Base-by-base conservation (phyloP, 2,888 invertebrate species). In the Agonopterix subpropinquella region DNA sequence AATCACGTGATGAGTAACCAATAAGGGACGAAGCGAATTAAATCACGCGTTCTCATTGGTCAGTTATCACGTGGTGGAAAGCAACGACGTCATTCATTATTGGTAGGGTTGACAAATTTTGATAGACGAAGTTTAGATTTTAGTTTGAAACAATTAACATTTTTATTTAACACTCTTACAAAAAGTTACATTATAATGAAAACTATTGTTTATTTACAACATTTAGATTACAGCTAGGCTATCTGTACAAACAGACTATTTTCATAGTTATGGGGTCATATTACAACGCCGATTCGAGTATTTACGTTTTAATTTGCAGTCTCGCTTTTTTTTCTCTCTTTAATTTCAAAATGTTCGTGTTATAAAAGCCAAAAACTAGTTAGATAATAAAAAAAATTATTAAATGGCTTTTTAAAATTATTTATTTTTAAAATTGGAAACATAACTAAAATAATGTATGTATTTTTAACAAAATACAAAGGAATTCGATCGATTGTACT, bases 201-300 rank as follows among this genome's bases (percentile, higher is more conserved):
- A 37, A 43, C 15, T 45, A 35, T 11, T 4, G 9, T 36, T 41
- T 50, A 50, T 50, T 44, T 50, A 50, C 49, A 50, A 47, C 10
- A 49, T 37, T n/a, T n/a, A n/a, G 39, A 39, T 39, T 44, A 43
- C 13, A 35, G 5, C 10, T 11, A 35, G 11, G 4, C 44, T 44
- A 35, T 43, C 49, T 45, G 35, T 11, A 39, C 39, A 39, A 39
- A n/a, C 39, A 39, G 39, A 11, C 8, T 45, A 10, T 36, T 13
- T 39, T 13, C 36, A 45, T 36, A 39, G 39, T 39, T 39, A 39
- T 39, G 28, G 28, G 28, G 28, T 28, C 28, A 28, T 28, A 28
- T 28, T 28, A 28, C 28, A 28, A 28, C 28, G 28, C 28, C 28
- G 28, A 28, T 28, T 28, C 28, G 28, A 28, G 28, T 28, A 28